Conservation (phyloP, 1,140 invertebrate species). For the Calliopsis andreniformis region DNA sequence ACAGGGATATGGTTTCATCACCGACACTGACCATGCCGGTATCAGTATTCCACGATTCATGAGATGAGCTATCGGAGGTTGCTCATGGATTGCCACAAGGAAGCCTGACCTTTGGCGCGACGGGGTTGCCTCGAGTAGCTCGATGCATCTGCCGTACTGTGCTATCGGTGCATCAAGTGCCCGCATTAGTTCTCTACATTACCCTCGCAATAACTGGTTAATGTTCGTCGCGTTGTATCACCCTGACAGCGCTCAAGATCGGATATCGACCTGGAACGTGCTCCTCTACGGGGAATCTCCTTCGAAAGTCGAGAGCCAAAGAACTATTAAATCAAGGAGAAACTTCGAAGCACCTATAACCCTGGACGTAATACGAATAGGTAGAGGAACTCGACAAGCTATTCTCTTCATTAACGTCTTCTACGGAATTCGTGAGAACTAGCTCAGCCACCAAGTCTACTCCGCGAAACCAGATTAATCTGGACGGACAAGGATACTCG, state of each 20-base stretch:
- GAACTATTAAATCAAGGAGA: too few species aligned
- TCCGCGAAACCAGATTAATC: conserved; percentile 49
- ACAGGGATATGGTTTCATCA: conserved; percentile 42
- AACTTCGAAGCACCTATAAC: too few species aligned
- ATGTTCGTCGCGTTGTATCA: background rate
- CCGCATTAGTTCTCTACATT: conserved; percentile 3
- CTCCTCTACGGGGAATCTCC: background rate
- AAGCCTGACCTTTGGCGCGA: background rate
- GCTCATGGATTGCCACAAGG: conserved; percentile 27
- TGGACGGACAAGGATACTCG: conserved; percentile 50
- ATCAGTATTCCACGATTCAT: conserved; percentile 28
- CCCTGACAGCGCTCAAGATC: background rate
- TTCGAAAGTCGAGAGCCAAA: too few species aligned
- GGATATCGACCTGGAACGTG: too few species aligned
- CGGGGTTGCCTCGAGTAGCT: background rate
- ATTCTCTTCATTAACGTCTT: conserved; percentile 51
- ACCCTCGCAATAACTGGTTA: background rate
- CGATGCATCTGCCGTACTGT: background rate
- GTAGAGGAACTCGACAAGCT: too few species aligned
- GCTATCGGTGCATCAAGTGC: conserved; percentile 8
- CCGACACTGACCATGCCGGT: conserved; percentile 1
- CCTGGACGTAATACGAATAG: too few species aligned
- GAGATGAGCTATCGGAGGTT: conserved; percentile 24
- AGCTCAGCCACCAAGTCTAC: conserved; percentile 22
- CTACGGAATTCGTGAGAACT: conserved; percentile 39